phyloP scores from a whole-genome alignment of 2,113 vertebrate genomes.

The Eira barbara region DNA sequence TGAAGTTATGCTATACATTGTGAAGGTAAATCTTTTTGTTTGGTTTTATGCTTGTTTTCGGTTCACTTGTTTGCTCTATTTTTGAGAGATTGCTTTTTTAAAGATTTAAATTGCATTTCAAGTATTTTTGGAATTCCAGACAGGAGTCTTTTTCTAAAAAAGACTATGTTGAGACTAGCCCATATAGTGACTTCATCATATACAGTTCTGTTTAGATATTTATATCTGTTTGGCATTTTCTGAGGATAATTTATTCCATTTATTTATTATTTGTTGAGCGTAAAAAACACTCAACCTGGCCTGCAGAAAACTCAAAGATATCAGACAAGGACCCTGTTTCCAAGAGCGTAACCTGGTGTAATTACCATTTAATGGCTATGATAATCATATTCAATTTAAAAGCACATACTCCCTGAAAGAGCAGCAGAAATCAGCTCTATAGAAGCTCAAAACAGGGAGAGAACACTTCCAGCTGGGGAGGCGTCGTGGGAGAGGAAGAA shows the following conservation, averaged over 20 bases:
- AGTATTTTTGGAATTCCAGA: slow-evolving; percentile 16
- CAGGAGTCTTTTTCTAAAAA: neutral
- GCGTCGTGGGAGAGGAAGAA: neutral
- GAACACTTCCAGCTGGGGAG: neutral
- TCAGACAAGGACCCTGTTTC: slow-evolving; percentile 14
- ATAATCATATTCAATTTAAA: slow-evolving; percentile 53
- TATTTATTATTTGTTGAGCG: slow-evolving; percentile 27
- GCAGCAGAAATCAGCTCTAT: neutral
- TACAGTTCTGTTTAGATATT: neutral
- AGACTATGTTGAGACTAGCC: neutral
- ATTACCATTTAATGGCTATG: slow-evolving; percentile 47
- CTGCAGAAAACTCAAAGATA: slow-evolving; percentile 44
- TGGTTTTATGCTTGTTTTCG: neutral
- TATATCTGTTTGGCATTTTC: slow-evolving; percentile 18
- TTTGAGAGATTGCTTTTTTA: slow-evolving; percentile 12
- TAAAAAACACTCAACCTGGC: slow-evolving; percentile 10
- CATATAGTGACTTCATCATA: neutral
- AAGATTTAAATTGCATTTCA: slow-evolving; percentile 4
- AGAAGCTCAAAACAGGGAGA: neutral
- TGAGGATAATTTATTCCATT: slow-evolving; percentile 8
- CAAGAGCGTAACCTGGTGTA: slow-evolving; percentile 23
- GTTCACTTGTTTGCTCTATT: neutral
- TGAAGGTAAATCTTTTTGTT: neutral
- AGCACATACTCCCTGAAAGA: neutral
- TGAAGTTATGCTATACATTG: neutral